Base-by-base conservation (phyloP, 2,113 vertebrate genomes). In the Lophochroa leadbeateri region DNA sequence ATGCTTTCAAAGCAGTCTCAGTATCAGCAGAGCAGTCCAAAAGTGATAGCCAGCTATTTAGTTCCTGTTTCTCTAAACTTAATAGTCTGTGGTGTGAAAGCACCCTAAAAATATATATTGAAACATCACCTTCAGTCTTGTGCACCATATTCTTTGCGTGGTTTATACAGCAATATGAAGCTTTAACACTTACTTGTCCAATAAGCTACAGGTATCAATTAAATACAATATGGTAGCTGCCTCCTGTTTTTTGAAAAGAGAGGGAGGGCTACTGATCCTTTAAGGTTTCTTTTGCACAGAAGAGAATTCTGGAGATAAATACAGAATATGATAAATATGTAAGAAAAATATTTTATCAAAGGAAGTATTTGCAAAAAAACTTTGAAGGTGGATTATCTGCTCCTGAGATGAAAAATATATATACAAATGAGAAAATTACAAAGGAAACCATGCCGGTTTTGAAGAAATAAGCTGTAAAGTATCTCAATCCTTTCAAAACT, bases 271-370 rank as follows among this genome's bases (percentile, higher is more conserved):
- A 67, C 39, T 29, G 21, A 77, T 67, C 14, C 57, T 86, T 89
- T 78, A 72, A 69, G 6, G 28, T 84, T 77, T 84, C 37, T 68
- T 74, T 80, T 83, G 29, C 52, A 46, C 7, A 55, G n/a, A 94
- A 92, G 37, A 55, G 50, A 74, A 5, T 71, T 94, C 68, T 57
- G 25, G 68, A 95, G 46, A 63, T 63, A 86, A 82, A 44, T 13
- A 93, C 61, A 93, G 60, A 53, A 7, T 13, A 52, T 1, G 4
- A 85, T 52, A 96, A 95, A 55, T 41, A 92, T 63, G 71, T 88
- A 35, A 89, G 78, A 82, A 81, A 84, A 82, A 75, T 57, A 90
- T 60, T 90, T 65, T 70, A 88, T 82, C 77, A 79, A 92, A 84
- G 46, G 55, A 88, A 94, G 58, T 58, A 83, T 53, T 71, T 89